phyloP scores from a whole-genome alignment of 2,888 invertebrate genomes.

The Aquatica leii region DNA sequence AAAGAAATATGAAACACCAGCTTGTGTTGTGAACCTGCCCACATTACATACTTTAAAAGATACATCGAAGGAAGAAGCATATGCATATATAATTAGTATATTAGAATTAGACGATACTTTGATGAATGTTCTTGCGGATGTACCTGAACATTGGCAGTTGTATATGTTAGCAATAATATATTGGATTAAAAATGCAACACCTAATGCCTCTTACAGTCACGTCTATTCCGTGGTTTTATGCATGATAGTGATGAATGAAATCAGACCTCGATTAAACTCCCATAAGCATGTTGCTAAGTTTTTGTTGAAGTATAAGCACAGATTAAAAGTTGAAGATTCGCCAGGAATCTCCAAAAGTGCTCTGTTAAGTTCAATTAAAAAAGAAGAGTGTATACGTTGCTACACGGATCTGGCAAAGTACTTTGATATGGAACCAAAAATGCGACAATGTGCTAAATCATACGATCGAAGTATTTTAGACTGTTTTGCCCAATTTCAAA shows the following conservation, averaged over 20 bases:
- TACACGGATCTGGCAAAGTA: conserved; percentile 67
- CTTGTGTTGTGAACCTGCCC: conserved; percentile 50
- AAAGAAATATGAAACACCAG: conserved; percentile 31
- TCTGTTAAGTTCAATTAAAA: conserved; percentile 64
- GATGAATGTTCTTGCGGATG: conserved; percentile 55
- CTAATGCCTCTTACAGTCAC: conserved; percentile 59
- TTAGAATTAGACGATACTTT: conserved; percentile 61
- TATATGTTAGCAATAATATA: conserved; percentile 67
- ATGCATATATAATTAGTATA: conserved; percentile 62
- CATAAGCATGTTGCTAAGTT: conserved; percentile 63
- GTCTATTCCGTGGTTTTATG: conserved; percentile 68
- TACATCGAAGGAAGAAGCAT: conserved; percentile 47
- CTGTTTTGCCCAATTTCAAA: conserved; percentile 72
- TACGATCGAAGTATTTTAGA: conserved; percentile 69
- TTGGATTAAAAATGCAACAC: conserved; percentile 63
- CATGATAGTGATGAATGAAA: conserved; percentile 65
- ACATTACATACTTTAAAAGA: conserved; percentile 53
- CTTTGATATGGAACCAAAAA: conserved; percentile 67
- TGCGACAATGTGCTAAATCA: conserved; percentile 64
- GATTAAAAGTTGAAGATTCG: conserved; percentile 15
- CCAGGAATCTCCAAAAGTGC: conserved; percentile 41
- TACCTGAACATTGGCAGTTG: conserved; percentile 69
- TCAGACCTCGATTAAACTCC: conserved; percentile 68
- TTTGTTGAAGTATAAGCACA: conserved; percentile 60
- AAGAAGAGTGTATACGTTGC: conserved; percentile 67